phyloP scores from a whole-genome alignment of 2,888 invertebrate genomes.

The Caradrina kadenii region DNA sequence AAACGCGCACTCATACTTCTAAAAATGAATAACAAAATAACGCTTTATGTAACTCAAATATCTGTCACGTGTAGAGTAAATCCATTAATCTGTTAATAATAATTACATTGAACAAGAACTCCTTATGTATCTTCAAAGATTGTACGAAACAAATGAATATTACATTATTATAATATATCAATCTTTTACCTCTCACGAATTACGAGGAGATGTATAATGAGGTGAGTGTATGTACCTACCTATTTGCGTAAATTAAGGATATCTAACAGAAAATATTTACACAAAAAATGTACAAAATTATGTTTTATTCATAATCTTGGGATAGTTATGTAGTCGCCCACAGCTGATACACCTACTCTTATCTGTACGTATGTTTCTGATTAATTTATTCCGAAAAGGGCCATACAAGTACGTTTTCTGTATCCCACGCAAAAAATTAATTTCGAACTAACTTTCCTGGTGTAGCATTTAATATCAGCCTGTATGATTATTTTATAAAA shows the following conservation, averaged over 20 bases:
- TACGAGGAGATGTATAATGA: neutral
- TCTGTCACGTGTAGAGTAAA: neutral
- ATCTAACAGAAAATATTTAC: neutral
- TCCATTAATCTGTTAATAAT: slow-evolving; percentile 30
- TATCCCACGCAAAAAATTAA: slow-evolving; percentile 14
- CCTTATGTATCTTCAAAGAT: slow-evolving; percentile 12
- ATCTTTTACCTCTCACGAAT: neutral
- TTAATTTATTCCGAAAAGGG: no score
- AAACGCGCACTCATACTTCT: neutral
- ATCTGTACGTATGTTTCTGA: no score
- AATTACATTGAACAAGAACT: slow-evolving; percentile 25
- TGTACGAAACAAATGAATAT: slow-evolving; percentile 36
- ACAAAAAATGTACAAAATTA: neutral
- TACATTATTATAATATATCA: slow-evolving; percentile 36
- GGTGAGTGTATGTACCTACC: neutral
- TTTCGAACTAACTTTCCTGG: slow-evolving; percentile 15
- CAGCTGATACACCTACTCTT: no score
- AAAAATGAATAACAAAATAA: slow-evolving; percentile 22
- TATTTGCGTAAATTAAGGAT: neutral
- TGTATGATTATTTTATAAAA: slow-evolving; percentile 11
- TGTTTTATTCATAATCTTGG: neutral
- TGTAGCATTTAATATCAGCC: slow-evolving; percentile 6
- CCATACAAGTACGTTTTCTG: neutral
- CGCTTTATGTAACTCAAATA: neutral
- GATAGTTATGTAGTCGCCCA: no score